Conservation (phyloP, 2,113 vertebrate genomes). For the Stomatorhinus ivindoensis region DNA sequence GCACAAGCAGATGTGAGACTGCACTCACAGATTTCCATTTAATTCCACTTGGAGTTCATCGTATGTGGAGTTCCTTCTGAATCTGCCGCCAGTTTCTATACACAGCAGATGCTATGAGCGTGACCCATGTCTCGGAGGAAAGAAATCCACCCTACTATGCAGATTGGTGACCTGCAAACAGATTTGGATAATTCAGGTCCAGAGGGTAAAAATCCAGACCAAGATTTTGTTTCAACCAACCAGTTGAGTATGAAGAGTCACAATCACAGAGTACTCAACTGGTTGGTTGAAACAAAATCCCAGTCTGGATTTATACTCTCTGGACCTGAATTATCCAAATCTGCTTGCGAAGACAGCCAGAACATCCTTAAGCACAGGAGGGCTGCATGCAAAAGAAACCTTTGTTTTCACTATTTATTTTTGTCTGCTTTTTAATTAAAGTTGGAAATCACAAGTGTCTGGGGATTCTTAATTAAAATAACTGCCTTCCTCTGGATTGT, state of each 20-base stretch:
- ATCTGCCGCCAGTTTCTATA: not conserved
- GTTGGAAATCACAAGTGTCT: not conserved
- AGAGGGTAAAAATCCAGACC: too few relatives aligned
- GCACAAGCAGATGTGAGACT: not conserved
- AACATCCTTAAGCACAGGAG: not conserved
- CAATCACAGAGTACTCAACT: too few relatives aligned
- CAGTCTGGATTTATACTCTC: too few relatives aligned
- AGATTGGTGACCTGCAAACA: not conserved
- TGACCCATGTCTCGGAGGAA: not conserved
- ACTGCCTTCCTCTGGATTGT: not conserved
- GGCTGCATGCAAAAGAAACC: not conserved
- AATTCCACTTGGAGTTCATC: not conserved
- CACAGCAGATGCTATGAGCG: not conserved
- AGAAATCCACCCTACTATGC: not conserved
- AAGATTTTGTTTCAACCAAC: too few relatives aligned
- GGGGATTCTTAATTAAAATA: not conserved
- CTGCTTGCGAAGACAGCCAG: not conserved
- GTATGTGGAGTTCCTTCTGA: not conserved
- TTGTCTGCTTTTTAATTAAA: not conserved
- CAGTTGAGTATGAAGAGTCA: too few relatives aligned
- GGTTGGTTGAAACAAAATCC: too few relatives aligned
- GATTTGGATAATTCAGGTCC: too few relatives aligned
- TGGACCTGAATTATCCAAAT: too few relatives aligned
- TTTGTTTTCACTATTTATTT: not conserved
- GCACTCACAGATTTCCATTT: not conserved